Evolutionary conservation across 2,797 vertebrate species (phyloP).

Genomic region (Meriones psammophilus): DNA sequence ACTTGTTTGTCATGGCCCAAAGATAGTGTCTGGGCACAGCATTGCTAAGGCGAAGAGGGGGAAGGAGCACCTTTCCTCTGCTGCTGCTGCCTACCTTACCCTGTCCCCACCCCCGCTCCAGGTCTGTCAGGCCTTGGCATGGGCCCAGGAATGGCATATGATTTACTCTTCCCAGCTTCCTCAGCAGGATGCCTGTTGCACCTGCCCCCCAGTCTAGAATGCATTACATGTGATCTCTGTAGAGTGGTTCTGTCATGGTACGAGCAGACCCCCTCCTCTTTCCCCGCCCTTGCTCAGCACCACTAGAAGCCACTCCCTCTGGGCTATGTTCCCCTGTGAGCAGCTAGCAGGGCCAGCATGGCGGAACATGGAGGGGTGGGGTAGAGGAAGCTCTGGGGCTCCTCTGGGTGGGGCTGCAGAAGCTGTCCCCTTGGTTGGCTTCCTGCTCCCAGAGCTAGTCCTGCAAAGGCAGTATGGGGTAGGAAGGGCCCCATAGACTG

Average conservation of each 20-base stretch:
- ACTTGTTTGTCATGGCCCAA: too few relatives aligned
- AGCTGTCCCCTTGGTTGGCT: not conserved
- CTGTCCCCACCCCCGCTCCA: not conserved
- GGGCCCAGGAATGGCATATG: constrained; percentile 85
- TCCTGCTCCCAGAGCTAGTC: not conserved
- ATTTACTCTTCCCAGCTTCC: constrained; percentile 86
- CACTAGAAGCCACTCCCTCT: not conserved
- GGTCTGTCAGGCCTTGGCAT: constrained; percentile 81
- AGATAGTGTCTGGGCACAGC: not conserved
- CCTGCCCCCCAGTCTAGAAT: constrained; percentile 86
- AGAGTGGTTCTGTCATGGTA: constrained; percentile 47
- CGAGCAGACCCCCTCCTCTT: not conserved
- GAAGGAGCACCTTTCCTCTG: not conserved
- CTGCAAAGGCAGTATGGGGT: not conserved
- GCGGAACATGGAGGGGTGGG: not conserved
- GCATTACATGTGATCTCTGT: constrained; percentile 83
- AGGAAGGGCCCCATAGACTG: not conserved
- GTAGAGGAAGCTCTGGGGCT: not conserved
- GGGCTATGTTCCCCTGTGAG: not conserved
- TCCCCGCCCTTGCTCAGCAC: not conserved
- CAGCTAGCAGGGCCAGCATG: not conserved
- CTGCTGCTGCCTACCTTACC: not conserved
- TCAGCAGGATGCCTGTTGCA: constrained; percentile 86
- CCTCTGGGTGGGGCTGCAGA: not conserved
- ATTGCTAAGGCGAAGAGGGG: not conserved